These are phyloP conservation scores for Monoplex corrugatus DNA, from an alignment of 2,888 invertebrate genomes.

Conservation along the genomic window DNA sequence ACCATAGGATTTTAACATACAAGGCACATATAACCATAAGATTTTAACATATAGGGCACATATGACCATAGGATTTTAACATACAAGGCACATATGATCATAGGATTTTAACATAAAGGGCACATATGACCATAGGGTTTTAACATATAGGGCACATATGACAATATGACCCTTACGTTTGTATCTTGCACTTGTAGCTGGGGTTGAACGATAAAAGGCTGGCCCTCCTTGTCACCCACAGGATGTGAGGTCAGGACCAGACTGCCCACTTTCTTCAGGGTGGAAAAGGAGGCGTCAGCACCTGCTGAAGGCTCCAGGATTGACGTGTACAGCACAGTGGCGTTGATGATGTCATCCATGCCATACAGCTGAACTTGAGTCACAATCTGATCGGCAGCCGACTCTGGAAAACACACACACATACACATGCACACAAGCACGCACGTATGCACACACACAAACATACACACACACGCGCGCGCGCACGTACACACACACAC, in stretches of 20 bases:
- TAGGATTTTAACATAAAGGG: no score
- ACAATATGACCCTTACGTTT: slow-evolving; percentile 34
- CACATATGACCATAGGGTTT: no score
- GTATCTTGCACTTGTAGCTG: slow-evolving; percentile 41
- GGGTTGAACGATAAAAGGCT: slow-evolving; percentile 43
- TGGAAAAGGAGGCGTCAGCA: neutral
- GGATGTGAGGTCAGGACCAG: slow-evolving; percentile 42
- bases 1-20: no score
- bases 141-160: no score
- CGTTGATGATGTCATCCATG: slow-evolving; percentile 58
- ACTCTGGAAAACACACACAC: neutral
- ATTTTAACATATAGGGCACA: no score
- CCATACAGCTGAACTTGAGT: slow-evolving; percentile 51
- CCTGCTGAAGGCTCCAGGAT: slow-evolving; percentile 59
- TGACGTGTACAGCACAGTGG: slow-evolving; percentile 59
- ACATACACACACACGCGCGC: neutral
- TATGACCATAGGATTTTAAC: no score
- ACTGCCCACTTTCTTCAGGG: slow-evolving; percentile 47
- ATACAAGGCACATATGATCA: no score
- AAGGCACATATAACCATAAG: no score
- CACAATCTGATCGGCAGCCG: slow-evolving; percentile 32
- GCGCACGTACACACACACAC: neutral
- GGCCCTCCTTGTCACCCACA: slow-evolving; percentile 39
- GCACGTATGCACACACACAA: neutral
- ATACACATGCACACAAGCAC: neutral